Conservation (phyloP, 2,113 vertebrate species). For the Oryctolagus cuniculus region mOryCun1.1 NC_091434.1:106103501-106104000, state of each 20-base stretch:
- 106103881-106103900: neutral
- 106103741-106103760: neutral
- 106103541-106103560: neutral
- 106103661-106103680: neutral
- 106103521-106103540: neutral
- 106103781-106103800: neutral
- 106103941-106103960: neutral
- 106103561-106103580: neutral
- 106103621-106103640: neutral
- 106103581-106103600: neutral
- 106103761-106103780: neutral
- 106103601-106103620: neutral
- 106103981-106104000: neutral
- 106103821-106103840: slow-evolving; percentile 9
- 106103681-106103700: neutral
- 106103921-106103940: neutral
- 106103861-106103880: slow-evolving; percentile 2
- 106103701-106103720: neutral
- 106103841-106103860: neutral
- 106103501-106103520: neutral
- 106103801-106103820: neutral
- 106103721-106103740: neutral
- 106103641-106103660: neutral
- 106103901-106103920: neutral
- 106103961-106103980: neutral